Conservation (phyloP, 1,140 invertebrate genomes). For the Portunus trituberculatus region DNA sequence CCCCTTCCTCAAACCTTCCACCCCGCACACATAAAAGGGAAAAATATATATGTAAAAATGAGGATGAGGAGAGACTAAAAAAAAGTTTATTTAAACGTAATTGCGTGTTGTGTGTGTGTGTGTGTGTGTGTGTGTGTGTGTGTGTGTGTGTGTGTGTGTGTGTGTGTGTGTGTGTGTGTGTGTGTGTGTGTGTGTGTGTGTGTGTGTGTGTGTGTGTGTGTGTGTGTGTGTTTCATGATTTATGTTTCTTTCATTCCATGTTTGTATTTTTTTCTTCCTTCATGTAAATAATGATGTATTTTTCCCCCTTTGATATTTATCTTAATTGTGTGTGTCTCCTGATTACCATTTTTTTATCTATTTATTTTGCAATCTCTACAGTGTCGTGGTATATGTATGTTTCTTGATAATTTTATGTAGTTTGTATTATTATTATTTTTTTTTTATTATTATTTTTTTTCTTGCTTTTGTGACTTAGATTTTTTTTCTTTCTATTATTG, state of each 20-base stretch:
- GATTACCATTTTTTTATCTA: too few species aligned
- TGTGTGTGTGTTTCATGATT: background rate
- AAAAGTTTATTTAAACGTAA: slow-evolving; percentile 24
- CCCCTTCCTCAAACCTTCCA: background rate
- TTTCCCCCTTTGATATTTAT: too few species aligned
- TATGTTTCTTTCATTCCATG: background rate
- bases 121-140: background rate
- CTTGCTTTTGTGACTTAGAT: too few species aligned
- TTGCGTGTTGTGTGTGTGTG: slow-evolving; percentile 15
- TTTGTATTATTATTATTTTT: too few species aligned
- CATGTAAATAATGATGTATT: background rate
- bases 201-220: slow-evolving; percentile 6
- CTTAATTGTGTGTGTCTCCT: too few species aligned
- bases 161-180: slow-evolving; percentile 47
- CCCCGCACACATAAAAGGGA: background rate
- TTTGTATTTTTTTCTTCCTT: background rate
- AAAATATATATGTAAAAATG: background rate
- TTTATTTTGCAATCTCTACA: too few species aligned
- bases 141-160: background rate
- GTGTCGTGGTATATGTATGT: too few species aligned
- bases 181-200: slow-evolving; percentile 13
- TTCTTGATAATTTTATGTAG: too few species aligned
- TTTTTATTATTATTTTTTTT: too few species aligned
- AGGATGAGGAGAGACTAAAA: background rate
- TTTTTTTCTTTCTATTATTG: too few species aligned